These are phyloP conservation scores for Aphidius colemani DNA, from an alignment of 2,888 invertebrate genomes.

Conservation along the genomic window DNA sequence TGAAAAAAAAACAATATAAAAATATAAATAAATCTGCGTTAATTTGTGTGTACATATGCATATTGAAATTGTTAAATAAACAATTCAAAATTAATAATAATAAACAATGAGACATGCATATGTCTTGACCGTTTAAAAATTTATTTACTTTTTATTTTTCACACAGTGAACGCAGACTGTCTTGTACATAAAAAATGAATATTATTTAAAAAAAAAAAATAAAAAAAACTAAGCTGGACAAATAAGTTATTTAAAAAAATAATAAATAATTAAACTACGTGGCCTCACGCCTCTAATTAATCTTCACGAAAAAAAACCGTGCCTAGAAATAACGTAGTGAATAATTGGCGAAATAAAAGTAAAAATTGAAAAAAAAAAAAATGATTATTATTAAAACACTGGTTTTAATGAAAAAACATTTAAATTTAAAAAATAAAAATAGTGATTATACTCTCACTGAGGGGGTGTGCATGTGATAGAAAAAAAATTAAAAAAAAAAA, in stretches of 20 bases:
- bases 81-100: constrained; percentile 12
- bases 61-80: constrained; percentile 18
- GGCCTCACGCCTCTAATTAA: constrained; percentile 20
- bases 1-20: constrained; percentile 36
- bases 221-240: constrained; percentile 35
- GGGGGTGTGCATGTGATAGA: constrained; percentile 32
- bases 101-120: constrained; percentile 24
- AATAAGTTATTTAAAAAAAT: constrained; percentile 30
- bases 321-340: constrained; percentile 11
- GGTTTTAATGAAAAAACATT: background rate
- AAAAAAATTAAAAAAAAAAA: background rate
- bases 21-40: constrained; percentile 29
- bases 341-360: constrained; percentile 25
- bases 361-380: constrained; percentile 21
- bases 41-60: constrained; percentile 29
- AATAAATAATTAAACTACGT: constrained; percentile 1
- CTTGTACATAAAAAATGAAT: too few species aligned
- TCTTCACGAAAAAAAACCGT: constrained; percentile 11
- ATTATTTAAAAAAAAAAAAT: constrained; percentile 23
- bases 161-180: too few species aligned
- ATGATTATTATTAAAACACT: constrained; percentile 16
- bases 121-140: background rate
- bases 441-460: constrained; percentile 21
- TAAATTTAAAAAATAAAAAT: constrained; percentile 18
- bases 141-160: too few species aligned